phyloP scores from a whole-genome alignment of 2,888 invertebrate genomes.

The Drosophila paracracens region DNA sequence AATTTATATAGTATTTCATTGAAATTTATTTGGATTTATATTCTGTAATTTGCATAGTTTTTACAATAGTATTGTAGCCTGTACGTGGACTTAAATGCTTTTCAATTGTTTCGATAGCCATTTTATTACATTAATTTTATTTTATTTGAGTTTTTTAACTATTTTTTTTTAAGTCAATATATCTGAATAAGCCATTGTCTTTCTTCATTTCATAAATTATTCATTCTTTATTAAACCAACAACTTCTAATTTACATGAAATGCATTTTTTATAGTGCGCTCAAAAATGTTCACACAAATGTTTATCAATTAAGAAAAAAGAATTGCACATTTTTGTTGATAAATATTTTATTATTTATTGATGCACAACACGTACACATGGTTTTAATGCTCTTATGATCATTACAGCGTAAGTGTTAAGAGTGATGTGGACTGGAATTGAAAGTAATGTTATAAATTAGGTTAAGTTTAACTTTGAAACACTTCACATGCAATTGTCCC shows the following conservation, averaged over 20 bases:
- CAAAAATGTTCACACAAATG: background rate
- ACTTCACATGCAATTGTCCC: background rate
- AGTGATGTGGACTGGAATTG: background rate
- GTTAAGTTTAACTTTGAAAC: background rate
- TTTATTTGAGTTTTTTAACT: background rate
- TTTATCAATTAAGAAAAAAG: background rate
- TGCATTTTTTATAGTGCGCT: background rate
- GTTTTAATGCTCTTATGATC: background rate
- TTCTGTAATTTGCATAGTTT: conserved; percentile 1
- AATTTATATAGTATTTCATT: background rate
- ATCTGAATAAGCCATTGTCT: background rate
- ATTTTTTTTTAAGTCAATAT: background rate
- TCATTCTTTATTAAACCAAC: background rate
- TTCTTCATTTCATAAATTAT: background rate
- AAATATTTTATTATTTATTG: background rate
- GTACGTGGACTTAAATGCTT: background rate
- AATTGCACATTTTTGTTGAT: background rate
- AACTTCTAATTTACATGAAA: background rate
- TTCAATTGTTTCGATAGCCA: background rate
- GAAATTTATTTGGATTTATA: background rate
- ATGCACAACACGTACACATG: background rate
- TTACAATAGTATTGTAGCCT: background rate
- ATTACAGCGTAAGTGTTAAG: background rate
- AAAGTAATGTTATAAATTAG: background rate
- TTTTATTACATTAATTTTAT: background rate